Conservation (phyloP, 2,797 vertebrate genomes). For the Pseudotriccus pelzelni region DNA sequence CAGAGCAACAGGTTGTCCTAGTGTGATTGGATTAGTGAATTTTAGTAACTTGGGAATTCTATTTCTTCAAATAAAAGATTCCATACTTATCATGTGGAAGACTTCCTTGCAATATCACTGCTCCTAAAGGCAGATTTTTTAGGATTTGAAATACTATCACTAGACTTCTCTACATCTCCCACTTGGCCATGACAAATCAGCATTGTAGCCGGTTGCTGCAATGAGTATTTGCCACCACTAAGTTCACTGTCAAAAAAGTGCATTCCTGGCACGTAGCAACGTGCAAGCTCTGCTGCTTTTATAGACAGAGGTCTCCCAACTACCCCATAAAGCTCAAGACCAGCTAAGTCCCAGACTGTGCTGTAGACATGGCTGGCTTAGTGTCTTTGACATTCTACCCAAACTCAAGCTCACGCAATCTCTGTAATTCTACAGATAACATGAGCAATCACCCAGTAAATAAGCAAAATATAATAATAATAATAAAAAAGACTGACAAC, state of each 20-base stretch:
- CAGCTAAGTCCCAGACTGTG: not conserved
- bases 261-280: not conserved
- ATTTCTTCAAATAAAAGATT: not conserved
- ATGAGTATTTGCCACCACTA: not conserved
- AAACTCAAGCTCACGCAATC: conserved; percentile 7
- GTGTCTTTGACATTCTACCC: not conserved
- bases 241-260: not conserved
- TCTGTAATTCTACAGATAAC: not conserved
- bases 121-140: not conserved
- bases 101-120: not conserved
- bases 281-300: not conserved
- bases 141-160: not conserved
- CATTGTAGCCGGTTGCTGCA: not conserved
- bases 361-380: not conserved
- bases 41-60: not conserved
- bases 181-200: not conserved
- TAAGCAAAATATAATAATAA: not conserved
- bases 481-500: not conserved
- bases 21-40: not conserved
- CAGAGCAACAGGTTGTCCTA: not conserved
- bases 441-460: conserved; percentile 3
- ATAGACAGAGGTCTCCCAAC: not conserved
- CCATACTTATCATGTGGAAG: not conserved
- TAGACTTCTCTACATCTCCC: not conserved
- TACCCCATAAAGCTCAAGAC: not conserved